Conservation (phyloP, 2,888 invertebrate genomes). For the Polylopha cassiicola region DNA sequence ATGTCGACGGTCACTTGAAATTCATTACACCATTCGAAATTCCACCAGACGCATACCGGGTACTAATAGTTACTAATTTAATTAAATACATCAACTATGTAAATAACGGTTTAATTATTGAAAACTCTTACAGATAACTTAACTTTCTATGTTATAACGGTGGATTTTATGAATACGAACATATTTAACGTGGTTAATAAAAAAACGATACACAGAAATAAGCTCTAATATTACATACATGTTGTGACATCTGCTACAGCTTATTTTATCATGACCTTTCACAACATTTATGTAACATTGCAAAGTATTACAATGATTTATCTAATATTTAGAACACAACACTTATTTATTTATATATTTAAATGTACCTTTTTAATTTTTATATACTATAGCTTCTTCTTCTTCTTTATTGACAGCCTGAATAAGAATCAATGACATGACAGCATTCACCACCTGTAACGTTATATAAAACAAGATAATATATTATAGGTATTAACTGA, state of each 20-base stretch:
- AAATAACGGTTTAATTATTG: constrained; percentile 12
- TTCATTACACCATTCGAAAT: constrained; percentile 8
- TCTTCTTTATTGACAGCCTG: constrained; percentile 88
- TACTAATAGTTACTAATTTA: constrained; percentile 6
- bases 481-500: constrained; percentile 1
- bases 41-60: not conserved
- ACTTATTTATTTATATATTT: too few species aligned
- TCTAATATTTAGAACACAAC: not conserved
- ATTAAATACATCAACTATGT: constrained; percentile 7
- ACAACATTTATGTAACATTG: constrained; percentile 1
- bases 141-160: constrained; percentile 12
- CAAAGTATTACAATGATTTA: not conserved
- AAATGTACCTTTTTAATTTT: constrained; percentile 40
- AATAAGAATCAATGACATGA: constrained; percentile 82
- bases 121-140: constrained; percentile 8
- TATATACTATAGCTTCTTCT: constrained; percentile 74
- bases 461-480: constrained; percentile 16
- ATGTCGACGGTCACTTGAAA: constrained; percentile 7
- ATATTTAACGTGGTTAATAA: not conserved
- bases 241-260: not conserved
- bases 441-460: constrained; percentile 81
- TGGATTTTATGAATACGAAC: constrained; percentile 1
- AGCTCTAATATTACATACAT: not conserved
- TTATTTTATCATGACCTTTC: constrained; percentile 7
- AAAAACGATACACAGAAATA: constrained; percentile 3